These are phyloP conservation scores for Andinoacara biseriatus DNA, from an alignment of 2,113 vertebrate genomes.

Conservation along the genomic window DNA sequence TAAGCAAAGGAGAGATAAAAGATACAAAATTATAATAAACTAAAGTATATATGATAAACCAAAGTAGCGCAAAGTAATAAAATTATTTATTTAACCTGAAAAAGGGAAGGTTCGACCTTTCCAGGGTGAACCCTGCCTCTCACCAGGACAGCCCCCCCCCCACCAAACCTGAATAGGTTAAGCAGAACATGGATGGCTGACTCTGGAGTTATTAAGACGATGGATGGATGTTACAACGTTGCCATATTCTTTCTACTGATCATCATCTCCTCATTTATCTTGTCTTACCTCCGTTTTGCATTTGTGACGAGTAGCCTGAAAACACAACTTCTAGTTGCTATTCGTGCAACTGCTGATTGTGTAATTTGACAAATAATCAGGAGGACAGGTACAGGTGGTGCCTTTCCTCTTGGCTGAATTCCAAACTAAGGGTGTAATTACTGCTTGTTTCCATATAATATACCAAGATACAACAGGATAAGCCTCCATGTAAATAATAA, in stretches of 20 bases:
- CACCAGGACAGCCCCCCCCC: no score
- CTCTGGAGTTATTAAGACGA: no score
- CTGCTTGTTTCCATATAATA: background rate
- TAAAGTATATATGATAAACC: background rate
- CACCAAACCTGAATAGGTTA: no score
- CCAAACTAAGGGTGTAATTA: background rate
- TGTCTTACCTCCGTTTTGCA: background rate
- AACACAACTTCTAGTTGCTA: rapidly evolving
- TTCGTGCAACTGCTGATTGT: background rate
- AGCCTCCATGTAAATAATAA: background rate
- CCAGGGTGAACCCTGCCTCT: no score
- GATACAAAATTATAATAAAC: background rate
- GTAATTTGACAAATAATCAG: background rate
- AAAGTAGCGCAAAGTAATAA: rapidly evolving
- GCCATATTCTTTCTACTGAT: background rate
- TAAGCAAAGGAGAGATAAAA: background rate
- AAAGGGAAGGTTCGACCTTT: no score
- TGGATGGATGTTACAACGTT: background rate
- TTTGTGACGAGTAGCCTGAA: background rate
- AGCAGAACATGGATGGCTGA: no score
- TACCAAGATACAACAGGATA: background rate
- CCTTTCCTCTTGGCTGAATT: background rate
- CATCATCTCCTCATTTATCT: background rate
- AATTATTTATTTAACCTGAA: background rate
- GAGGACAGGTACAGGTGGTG: no score